Base-by-base conservation (phyloP, 2,888 invertebrate genomes). In the Diaprepes abbreviatus region DNA sequence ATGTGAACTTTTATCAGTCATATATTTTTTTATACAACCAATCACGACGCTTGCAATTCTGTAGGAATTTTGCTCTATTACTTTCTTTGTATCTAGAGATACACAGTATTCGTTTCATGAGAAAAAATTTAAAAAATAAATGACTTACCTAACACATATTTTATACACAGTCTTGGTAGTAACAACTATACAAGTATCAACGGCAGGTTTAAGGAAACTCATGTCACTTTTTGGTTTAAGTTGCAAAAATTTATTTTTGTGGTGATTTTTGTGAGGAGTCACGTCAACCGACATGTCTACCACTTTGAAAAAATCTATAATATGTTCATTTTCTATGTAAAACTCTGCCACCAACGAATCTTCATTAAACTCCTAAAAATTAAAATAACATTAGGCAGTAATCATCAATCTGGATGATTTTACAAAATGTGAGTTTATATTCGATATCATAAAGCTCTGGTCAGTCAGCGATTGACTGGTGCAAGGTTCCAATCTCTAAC, bases 91-190 rank as follows among this genome's bases (percentile, higher is more conserved):
- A n/a, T n/a, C n/a, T n/a, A n/a, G n/a, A n/a, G n/a, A n/a, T n/a
- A n/a, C n/a, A n/a, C n/a, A n/a, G n/a, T n/a, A n/a, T n/a, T n/a
- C n/a, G n/a, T n/a, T n/a, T n/a, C n/a, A n/a, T n/a, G n/a, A n/a
- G n/a, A n/a, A n/a, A n/a, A n/a, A n/a, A 28, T 50, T 50, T 50
- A 28, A 21, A 36, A 24, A 31, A 2, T 28, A n/a, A 4, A 3
- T 9, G 0, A 28, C 38, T 65, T 79, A 89, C 89, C 87, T 86
- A 60, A 89, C 82, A 72, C 84, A 80, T 71, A 90, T 82, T 82
- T 87, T 88, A 81, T 90, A 90, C 55, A 90, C 86, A 74, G 87
- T 87, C 74, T 81, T 82, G 80, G 87, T 87, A 14, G 90, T 90
- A 45, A 91, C 86, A 72, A 90, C 80, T 63, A 90, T 81, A 80